Evolutionary conservation across 2,113 vertebrate genomes (phyloP), one percentile per base, ranked within the genome.

Genomic region (Eulemur rufifrons): DNA sequence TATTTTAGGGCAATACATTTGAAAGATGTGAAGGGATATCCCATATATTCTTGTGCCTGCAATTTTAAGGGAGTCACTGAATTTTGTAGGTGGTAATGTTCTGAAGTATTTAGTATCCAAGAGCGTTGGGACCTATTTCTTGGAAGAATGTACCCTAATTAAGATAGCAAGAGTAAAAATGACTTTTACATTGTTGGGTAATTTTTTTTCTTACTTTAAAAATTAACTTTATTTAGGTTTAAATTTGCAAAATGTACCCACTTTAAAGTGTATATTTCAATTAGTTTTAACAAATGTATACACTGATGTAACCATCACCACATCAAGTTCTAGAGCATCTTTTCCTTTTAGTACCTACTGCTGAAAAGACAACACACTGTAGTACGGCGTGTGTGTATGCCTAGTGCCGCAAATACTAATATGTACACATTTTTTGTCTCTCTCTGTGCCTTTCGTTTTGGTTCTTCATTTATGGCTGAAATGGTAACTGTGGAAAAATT

Each of bases 381-480:
- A 63, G 45, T 12, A 11, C 56, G 50, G 29, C 91, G 89, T 95
- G 15, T 61, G 71, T 82, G 80, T 95, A 86, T 96, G 95, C 94
- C 84, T 83, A 32, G 15, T 97, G 98, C 98, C 95, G 94, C 98
- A 98, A 97, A 98, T 98, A 98, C 98, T 99, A 99, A 99, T 98
- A 95, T 99, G 97, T 96, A 97, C 97, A 96, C 98, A 94, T 97
- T 86, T 91, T 96, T 95, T 97, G 86, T 96, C 96, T 97, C 77
- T 86, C 71, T 93, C 82, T 84, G 39, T 23, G 93, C 73, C 82
- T 98, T 98, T 98, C 97, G 96, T 98, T 98, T 98, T 98, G 98
- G 98, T 98, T 99, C 98, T 98, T 99, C 98, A 98, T 98, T 98
- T 99, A 98, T 97, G 98, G 98, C 98, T 98, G 99, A 99, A 99